These are phyloP conservation scores for Dastarcus helophoroides DNA, from an alignment of 2,888 invertebrate species.

Conservation along the genomic window DNA sequence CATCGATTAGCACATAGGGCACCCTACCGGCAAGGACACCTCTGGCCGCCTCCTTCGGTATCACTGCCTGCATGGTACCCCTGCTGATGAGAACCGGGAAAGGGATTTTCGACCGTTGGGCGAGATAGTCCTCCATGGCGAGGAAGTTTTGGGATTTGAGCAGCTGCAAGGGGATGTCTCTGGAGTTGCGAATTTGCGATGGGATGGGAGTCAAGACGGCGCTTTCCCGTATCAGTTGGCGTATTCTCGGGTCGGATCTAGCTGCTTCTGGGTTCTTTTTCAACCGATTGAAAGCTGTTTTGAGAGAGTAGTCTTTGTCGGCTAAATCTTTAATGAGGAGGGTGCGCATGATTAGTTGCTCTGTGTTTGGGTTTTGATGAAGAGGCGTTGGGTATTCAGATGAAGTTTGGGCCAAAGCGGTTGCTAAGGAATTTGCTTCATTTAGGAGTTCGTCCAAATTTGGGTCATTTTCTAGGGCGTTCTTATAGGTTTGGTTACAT, in stretches of 20 bases:
- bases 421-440: too few species aligned
- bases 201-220: conserved; percentile 43
- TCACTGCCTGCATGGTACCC: conserved; percentile 61
- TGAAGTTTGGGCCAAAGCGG: too few species aligned
- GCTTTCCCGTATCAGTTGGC: conserved; percentile 61
- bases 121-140: conserved; percentile 65
- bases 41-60: conserved; percentile 63
- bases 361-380: too few species aligned
- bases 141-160: conserved; percentile 57
- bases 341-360: conserved; percentile 56
- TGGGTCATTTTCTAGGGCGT: too few species aligned
- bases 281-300: conserved; percentile 49
- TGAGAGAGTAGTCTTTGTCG: conserved; percentile 50
- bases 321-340: conserved; percentile 62
- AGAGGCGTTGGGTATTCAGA: too few species aligned
- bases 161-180: conserved; percentile 57
- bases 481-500: too few species aligned
- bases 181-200: conserved; percentile 43
- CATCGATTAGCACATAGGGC: conserved; percentile 65
- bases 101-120: conserved; percentile 45
- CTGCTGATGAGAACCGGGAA: conserved; percentile 61
- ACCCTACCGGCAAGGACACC: conserved; percentile 64
- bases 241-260: conserved; percentile 54
- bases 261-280: conserved; percentile 56
- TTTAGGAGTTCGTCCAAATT: too few species aligned